These are phyloP conservation scores for Drosophila ironensis DNA, from an alignment of 1,140 invertebrate genomes.

Conservation along the genomic window DNA sequence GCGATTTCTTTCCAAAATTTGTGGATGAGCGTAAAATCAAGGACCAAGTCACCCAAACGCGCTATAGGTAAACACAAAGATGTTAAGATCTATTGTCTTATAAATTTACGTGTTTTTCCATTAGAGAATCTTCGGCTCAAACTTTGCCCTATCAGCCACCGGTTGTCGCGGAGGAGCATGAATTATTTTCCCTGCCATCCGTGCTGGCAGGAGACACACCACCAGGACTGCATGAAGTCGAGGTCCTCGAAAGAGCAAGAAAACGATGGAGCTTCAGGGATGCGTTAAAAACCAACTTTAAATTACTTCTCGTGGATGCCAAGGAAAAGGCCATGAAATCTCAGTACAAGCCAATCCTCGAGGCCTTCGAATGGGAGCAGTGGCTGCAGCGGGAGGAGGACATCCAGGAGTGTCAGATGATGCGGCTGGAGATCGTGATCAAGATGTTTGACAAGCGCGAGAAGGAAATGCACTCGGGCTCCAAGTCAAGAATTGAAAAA, in stretches of 20 bases:
- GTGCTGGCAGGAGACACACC: slow-evolving; percentile 45
- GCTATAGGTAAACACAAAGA: slow-evolving; percentile 59
- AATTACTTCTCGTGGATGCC: slow-evolving; percentile 13
- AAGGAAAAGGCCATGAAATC: slow-evolving; percentile 27
- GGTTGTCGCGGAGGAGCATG: slow-evolving; percentile 54
- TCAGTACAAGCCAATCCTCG: slow-evolving; percentile 44
- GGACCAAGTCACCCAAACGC: slow-evolving; percentile 62
- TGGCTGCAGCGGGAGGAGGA: slow-evolving; percentile 82
- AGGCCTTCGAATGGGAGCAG: slow-evolving; percentile 80
- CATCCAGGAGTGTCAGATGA: slow-evolving; percentile 84
- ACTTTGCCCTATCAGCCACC: slow-evolving; percentile 87
- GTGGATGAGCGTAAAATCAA: slow-evolving; percentile 34
- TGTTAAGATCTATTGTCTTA: too few relatives aligned
- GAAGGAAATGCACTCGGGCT: slow-evolving; percentile 72
- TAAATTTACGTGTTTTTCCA: too few relatives aligned
- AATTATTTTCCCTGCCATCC: slow-evolving; percentile 60
- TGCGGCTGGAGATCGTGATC: slow-evolving; percentile 83
- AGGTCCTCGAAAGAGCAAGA: slow-evolving; percentile 70
- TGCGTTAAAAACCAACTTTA: slow-evolving; percentile 51
- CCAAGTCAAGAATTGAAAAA: slow-evolving; percentile 80
- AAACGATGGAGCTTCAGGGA: slow-evolving; percentile 71
- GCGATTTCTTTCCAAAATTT: slow-evolving; percentile 48
- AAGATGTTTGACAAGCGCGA: slow-evolving; percentile 81
- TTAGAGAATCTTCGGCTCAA: slow-evolving; percentile 87
- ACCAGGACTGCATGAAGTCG: slow-evolving; percentile 65